Conservation (phyloP, 2,888 invertebrate genomes). For the Choristoneura rosaceana region DNA sequence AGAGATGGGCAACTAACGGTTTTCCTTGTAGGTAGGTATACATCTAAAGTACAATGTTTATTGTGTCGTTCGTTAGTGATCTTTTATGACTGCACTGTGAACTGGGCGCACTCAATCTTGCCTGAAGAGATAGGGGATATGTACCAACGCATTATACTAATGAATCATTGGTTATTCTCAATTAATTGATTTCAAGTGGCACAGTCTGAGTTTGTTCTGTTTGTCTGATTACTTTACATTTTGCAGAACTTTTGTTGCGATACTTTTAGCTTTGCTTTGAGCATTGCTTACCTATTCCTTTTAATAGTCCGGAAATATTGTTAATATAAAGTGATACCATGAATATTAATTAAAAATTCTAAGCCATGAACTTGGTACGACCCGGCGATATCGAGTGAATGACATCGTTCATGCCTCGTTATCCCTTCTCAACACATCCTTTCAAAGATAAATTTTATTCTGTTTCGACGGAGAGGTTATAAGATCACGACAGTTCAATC, state of each 20-base stretch:
- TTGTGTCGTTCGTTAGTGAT: constrained; percentile 16
- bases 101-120: constrained; percentile 31
- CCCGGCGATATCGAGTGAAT: constrained; percentile 71
- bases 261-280: neutral
- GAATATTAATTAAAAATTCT: neutral
- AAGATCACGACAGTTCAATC: constrained; percentile 40
- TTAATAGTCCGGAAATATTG: neutral
- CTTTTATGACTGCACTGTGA: constrained; percentile 32
- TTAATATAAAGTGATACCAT: neutral
- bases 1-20: constrained; percentile 24
- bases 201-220: constrained; percentile 40
- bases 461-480: constrained; percentile 34
- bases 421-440: constrained; percentile 77
- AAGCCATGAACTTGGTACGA: constrained; percentile 61
- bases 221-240: constrained; percentile 21
- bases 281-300: neutral
- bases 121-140: constrained; percentile 33
- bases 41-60: constrained; percentile 4
- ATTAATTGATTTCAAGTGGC: constrained; percentile 76
- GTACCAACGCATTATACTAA: constrained; percentile 42
- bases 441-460: constrained; percentile 52
- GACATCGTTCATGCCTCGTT: constrained; percentile 79
- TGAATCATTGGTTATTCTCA: constrained; percentile 56
- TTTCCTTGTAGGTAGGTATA: neutral
- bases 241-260: constrained; percentile 4